Percentiles rank a stretch among this genome's conserved stretches.
Evolutionary conservation across 2,888 invertebrate genomes (phyloP).

Genomic region (Odiellus spinosus): DNA sequence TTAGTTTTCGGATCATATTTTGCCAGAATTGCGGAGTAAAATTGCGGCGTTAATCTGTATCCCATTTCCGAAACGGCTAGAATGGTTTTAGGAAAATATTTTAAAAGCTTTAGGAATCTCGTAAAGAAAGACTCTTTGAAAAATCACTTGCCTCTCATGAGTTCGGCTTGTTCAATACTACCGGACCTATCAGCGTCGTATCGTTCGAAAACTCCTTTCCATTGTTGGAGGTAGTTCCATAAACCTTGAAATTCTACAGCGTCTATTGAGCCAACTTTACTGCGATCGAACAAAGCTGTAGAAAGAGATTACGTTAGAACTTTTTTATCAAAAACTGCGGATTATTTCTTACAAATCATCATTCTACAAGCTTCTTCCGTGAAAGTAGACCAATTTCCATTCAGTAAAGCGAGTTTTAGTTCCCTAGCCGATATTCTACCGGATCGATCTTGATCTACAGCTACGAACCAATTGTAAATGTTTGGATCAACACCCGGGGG

Average conservation of each 20-base stretch:
- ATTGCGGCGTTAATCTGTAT: no score
- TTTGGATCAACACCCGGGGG: constrained; percentile 41
- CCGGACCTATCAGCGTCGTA: constrained; percentile 76
- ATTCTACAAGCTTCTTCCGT: constrained; percentile 65
- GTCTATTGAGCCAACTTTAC: constrained; percentile 67
- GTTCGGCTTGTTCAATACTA: constrained; percentile 43
- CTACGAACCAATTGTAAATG: constrained; percentile 63
- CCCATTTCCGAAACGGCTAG: no score
- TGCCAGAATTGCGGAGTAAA: no score
- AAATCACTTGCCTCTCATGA: no score
- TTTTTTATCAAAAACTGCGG: no score
- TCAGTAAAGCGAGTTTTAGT: constrained; percentile 61
- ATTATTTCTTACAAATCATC: constrained; percentile 52
- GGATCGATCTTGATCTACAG: constrained; percentile 67
- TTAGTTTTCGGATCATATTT: no score
- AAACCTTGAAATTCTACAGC: constrained; percentile 67
- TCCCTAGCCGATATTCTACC: constrained; percentile 62
- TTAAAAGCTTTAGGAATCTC: no score
- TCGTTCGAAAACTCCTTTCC: constrained; percentile 65
- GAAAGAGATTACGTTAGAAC: constrained; percentile 16
- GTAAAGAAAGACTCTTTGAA: no score
- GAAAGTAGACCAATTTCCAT: constrained; percentile 67
- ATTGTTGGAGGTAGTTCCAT: constrained; percentile 73
- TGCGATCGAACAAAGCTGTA: constrained; percentile 72
- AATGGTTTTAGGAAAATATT: no score